Evolutionary conservation across 2,797 vertebrate genomes (phyloP).

Genomic region (Sebastes diaconus): DNA sequence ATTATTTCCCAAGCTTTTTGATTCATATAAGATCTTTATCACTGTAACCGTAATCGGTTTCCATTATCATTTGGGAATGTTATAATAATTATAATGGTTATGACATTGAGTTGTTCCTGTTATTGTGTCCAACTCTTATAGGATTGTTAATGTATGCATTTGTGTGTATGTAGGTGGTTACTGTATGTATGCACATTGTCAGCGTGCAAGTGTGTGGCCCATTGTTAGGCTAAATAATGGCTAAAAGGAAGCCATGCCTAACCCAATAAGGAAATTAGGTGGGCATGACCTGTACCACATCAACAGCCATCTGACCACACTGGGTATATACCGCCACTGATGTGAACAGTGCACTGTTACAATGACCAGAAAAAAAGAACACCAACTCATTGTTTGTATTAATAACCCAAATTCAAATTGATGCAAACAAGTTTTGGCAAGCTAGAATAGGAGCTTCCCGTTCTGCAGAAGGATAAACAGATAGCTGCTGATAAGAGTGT

Average conservation of each 20-base stretch:
- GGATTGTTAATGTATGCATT: neutral
- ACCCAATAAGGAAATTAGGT: constrained; percentile 29
- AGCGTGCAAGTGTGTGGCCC: neutral
- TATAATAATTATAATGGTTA: neutral
- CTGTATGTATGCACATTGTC: neutral
- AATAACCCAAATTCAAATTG: constrained; percentile 46
- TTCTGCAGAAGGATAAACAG: neutral
- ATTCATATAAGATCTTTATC: no score
- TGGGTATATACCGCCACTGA: no score
- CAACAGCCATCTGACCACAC: neutral
- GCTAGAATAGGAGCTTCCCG: neutral
- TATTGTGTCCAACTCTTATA: neutral
- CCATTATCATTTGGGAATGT: neutral
- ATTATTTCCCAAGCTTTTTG: neutral
- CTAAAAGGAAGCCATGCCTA: neutral
- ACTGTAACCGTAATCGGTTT: neutral
- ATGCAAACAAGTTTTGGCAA: constrained; percentile 41
- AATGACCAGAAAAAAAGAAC: neutral
- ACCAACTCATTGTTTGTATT: neutral
- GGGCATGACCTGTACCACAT: neutral
- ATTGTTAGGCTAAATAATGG: neutral
- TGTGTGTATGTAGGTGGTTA: neutral
- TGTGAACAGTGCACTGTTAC: constrained; percentile 8
- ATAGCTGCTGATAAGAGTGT: neutral
- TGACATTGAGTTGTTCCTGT: neutral